Evolutionary conservation across 1,140 invertebrate genomes (phyloP).

Genomic region (Drosophila kikkawai): DNA sequence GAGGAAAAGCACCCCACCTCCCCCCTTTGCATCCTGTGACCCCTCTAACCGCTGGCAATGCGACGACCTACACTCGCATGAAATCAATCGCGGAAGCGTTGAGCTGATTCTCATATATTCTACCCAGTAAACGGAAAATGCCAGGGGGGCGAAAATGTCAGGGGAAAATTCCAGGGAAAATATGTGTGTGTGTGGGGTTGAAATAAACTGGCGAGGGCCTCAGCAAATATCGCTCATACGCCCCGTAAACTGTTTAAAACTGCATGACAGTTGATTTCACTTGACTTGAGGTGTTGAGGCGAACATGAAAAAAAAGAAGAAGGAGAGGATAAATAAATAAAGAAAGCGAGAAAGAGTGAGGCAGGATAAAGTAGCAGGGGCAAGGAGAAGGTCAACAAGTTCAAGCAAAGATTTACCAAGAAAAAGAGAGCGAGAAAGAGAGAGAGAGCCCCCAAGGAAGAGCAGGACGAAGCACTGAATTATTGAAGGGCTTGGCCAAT

Average conservation of each 20-base stretch:
- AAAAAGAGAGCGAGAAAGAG: not conserved
- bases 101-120: slow-evolving; percentile 46
- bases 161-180: not conserved
- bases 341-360: not conserved
- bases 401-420: slow-evolving; percentile 64
- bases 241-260: slow-evolving; percentile 78
- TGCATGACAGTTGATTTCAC: slow-evolving; percentile 77
- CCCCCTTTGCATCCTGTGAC: not conserved
- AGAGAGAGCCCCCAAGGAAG: not conserved
- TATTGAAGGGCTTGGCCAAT: slow-evolving; percentile 66
- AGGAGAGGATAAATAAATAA: slow-evolving; percentile 12
- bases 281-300: slow-evolving; percentile 66
- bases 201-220: slow-evolving; percentile 1
- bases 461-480: slow-evolving; percentile 45
- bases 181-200: too few relatives aligned
- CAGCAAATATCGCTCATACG: slow-evolving; percentile 75
- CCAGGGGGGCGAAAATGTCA: not conserved
- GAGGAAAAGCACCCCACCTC: not conserved
- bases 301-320: slow-evolving; percentile 1
- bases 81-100: slow-evolving; percentile 62
- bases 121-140: slow-evolving; percentile 6
- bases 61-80: slow-evolving; percentile 16
- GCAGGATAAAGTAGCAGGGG: not conserved
- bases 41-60: slow-evolving; percentile 12
- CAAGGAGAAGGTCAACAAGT: slow-evolving; percentile 39